phyloP scores from a whole-genome alignment of 2,113 vertebrate species.

The Cromileptes altivelis region DNA sequence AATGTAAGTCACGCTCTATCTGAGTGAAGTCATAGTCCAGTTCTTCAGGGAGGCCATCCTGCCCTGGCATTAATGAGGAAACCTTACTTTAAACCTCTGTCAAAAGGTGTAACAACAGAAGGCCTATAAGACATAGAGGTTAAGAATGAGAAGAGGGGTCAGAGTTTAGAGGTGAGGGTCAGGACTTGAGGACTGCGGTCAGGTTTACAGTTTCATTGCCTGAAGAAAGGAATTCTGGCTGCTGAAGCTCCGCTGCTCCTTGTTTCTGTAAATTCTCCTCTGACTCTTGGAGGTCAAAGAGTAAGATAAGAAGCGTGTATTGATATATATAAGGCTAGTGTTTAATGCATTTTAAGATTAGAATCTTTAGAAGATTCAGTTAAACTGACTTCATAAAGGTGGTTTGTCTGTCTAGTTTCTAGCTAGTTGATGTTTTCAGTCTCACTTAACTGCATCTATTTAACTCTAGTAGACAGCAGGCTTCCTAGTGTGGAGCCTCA shows the following conservation, averaged over 20 bases:
- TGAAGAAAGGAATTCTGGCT: conserved; percentile 59
- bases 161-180: conserved; percentile 74
- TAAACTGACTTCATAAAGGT: background rate
- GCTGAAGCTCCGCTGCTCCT: conserved; percentile 13
- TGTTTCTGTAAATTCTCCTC: conserved; percentile 25
- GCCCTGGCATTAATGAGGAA: conserved; percentile 37
- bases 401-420: background rate
- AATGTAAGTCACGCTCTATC: conserved; percentile 22
- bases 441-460: background rate
- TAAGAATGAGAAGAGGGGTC: conserved; percentile 70
- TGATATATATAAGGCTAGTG: background rate
- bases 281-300: conserved; percentile 28
- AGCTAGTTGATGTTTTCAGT: background rate
- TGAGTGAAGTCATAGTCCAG: conserved; percentile 24
- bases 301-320: background rate
- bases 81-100: conserved; percentile 43
- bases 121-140: conserved; percentile 58
- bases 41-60: conserved; percentile 33
- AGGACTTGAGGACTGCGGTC: conserved; percentile 61
- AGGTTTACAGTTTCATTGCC: conserved; percentile 77
- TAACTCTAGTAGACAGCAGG: background rate
- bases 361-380: background rate
- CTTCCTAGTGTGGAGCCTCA: background rate
- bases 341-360: conserved; percentile 2
- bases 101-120: conserved; percentile 62